Evolutionary conservation across 1,140 invertebrate genomes (phyloP).

Genomic region (Neodiprion virginianus): DNA sequence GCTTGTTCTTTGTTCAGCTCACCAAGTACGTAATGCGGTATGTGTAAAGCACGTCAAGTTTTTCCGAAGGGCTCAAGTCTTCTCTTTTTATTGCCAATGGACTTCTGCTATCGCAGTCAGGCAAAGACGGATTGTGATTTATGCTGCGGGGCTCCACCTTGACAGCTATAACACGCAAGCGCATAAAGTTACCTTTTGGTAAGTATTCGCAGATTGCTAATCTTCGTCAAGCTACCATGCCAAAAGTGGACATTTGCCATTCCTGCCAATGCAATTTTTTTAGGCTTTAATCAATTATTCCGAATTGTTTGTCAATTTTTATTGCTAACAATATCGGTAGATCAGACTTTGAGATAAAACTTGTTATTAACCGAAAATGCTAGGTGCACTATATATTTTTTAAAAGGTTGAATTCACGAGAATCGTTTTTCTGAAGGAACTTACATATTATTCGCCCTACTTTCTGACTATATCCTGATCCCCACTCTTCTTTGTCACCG

Average conservation of each 20-base stretch:
- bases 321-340: not conserved
- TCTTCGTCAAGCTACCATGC: too few relatives aligned
- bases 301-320: not conserved
- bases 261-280: too few relatives aligned
- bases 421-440: slow-evolving; percentile 14
- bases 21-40: slow-evolving; percentile 86
- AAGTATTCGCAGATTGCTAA: too few relatives aligned
- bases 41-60: slow-evolving; percentile 80
- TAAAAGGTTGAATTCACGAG: not conserved
- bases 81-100: slow-evolving; percentile 75
- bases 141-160: slow-evolving; percentile 84
- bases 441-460: slow-evolving; percentile 90
- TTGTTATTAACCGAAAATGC: not conserved
- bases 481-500: slow-evolving; percentile 85
- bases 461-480: slow-evolving; percentile 73
- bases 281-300: too few relatives aligned
- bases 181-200: too few relatives aligned
- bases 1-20: slow-evolving; percentile 41
- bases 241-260: too few relatives aligned
- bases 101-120: slow-evolving; percentile 65
- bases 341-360: not conserved
- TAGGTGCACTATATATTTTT: not conserved
- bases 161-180: slow-evolving; percentile 60
- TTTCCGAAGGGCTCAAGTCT: slow-evolving; percentile 60
- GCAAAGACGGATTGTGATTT: slow-evolving; percentile 64